A percentile compares a stretch with the other conserved stretches of the same genome.
Evolutionary conservation across 2,888 invertebrate species (phyloP).

Genomic region (Perithous albicinctus): DNA sequence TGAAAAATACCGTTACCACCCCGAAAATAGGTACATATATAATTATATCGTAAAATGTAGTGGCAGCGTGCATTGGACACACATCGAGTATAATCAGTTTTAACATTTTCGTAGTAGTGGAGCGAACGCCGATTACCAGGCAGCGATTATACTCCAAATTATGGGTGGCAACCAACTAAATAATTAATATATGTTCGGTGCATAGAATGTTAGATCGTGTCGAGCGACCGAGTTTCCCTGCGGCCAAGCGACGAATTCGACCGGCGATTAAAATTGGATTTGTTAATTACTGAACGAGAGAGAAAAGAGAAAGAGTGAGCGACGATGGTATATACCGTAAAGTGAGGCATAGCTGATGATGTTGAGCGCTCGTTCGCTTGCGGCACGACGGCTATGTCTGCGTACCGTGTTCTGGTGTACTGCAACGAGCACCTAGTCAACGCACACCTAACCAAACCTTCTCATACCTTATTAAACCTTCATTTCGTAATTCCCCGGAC

Average conservation of each 20-base stretch:
- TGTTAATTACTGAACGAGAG: constrained; percentile 80
- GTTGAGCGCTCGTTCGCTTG: constrained; percentile 1
- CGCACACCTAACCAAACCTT: constrained; percentile 58
- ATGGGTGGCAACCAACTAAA: constrained; percentile 17
- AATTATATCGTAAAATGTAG: constrained; percentile 71
- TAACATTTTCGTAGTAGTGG: constrained; percentile 66
- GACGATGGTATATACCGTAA: background rate
- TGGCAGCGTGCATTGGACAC: background rate
- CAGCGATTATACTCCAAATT: constrained; percentile 69
- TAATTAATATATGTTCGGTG: constrained; percentile 34
- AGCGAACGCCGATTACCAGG: constrained; percentile 37
- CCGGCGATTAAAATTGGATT: constrained; percentile 82
- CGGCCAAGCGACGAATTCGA: constrained; percentile 72
- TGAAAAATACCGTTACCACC: constrained; percentile 14
- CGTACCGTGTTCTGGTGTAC: constrained; percentile 4
- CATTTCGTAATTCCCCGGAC: constrained; percentile 79
- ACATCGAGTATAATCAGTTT: constrained; percentile 74
- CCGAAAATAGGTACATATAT: constrained; percentile 61
- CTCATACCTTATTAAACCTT: constrained; percentile 81
- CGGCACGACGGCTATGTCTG: constrained; percentile 10
- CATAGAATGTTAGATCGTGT: constrained; percentile 8
- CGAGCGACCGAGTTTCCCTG: constrained; percentile 48
- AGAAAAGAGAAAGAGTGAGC: constrained; percentile 21
- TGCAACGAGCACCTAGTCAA: constrained; percentile 41
- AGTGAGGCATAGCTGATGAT: constrained; percentile 8